Evolutionary conservation across 2,888 invertebrate species (phyloP).

Genomic region (Acleris holmiana): DNA sequence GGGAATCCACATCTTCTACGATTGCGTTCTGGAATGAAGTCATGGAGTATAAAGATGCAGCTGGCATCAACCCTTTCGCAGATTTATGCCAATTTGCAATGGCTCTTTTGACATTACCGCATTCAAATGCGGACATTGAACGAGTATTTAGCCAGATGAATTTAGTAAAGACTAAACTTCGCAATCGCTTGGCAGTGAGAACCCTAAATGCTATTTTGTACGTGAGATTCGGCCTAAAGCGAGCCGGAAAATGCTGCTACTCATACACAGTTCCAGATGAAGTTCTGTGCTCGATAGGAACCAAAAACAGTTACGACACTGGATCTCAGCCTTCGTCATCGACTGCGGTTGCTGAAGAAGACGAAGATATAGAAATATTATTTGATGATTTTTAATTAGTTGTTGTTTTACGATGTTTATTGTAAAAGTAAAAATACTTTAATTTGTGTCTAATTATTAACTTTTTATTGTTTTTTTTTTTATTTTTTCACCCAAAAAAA

Average conservation of each 20-base stretch:
- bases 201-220: neutral
- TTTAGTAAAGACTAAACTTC: slow-evolving; percentile 5
- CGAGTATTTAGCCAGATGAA: slow-evolving; percentile 35
- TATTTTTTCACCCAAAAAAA: no score
- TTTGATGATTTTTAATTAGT: no score
- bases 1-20: slow-evolving; percentile 4
- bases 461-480: no score
- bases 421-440: no score
- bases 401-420: no score
- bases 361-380: no score
- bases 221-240: no score
- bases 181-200: neutral
- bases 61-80: slow-evolving; percentile 18
- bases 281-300: no score
- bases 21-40: slow-evolving; percentile 32
- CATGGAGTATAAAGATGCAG: slow-evolving; percentile 22
- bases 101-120: slow-evolving; percentile 26
- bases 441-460: no score
- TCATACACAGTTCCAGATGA: neutral
- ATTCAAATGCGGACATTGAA: slow-evolving; percentile 39
- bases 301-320: no score
- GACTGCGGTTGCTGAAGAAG: no score
- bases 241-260: neutral
- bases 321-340: no score
- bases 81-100: slow-evolving; percentile 33